Base-by-base conservation (phyloP, 37 sponge, comb jelly and placozoan species). In the Halisarca cf. caerulea region DNA sequence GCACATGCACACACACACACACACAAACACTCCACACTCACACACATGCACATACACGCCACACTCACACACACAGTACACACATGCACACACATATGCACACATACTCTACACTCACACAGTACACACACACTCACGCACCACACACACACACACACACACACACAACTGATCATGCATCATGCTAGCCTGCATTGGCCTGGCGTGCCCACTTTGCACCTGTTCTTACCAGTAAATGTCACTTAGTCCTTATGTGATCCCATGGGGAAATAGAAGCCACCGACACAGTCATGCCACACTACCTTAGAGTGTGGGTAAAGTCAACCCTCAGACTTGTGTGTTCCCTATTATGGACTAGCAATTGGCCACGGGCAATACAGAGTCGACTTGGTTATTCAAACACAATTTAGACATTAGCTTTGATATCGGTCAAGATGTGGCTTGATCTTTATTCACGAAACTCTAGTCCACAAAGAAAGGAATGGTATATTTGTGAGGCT, bases 1-100 rank as follows among this genome's bases (percentile, higher is more conserved):
- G 15, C 64, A 62, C 64, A 62, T 23, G 15, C 64, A 62, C 64
- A 62, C 64, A 62, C 64, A 62, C 64, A 62, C 64, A 15, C 23
- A 15, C 64, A 15, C 64, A 62, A 6, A 62, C 18, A 20, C 8
- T 47, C 51, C 6, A 47, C 51, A 6, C 64, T 7, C 23, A 6
- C 51, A 41, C 79, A 78, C 79, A 44, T 21, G 35, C 28, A 34
- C 33, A 30, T 4, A 68, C 34, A 30, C 69, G 11, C 30, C 11
- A 47, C 51, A 47, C 51, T 6, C 11, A 11, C 79, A 18, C 54
- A 79, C 58, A 79, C 32, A 53, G 25, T 45, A 28, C 80, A 77
- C 14, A 47, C 44, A 77, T 40, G 15, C 23, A 77, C 25, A 35
- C 3, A 18, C 51, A 34, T 55, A 44, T 21, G 35, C 28, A 34